Conservation (phyloP, 2,888 invertebrate genomes). For the Priocnemis perturbator region DNA sequence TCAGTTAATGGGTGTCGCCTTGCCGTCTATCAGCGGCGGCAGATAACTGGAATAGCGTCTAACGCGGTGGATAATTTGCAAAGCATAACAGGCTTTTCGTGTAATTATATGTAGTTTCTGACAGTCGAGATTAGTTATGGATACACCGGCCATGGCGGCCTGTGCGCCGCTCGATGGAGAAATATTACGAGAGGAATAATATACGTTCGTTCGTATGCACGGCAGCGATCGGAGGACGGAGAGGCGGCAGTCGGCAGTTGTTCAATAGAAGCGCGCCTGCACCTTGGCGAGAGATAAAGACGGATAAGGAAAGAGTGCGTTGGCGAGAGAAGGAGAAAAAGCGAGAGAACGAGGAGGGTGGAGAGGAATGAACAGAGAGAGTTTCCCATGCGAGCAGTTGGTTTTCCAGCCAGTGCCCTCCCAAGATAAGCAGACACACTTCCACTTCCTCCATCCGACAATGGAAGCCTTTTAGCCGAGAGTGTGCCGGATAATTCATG, state of each 20-base stretch:
- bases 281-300: too few relatives aligned
- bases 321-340: background rate
- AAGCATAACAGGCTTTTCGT: too few relatives aligned
- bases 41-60: too few relatives aligned
- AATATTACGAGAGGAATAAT: background rate
- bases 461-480: constrained; percentile 49
- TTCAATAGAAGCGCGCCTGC: too few relatives aligned
- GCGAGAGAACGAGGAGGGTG: background rate
- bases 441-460: constrained; percentile 50
- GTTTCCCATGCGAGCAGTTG: constrained; percentile 38
- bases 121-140: background rate
- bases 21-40: constrained; percentile 1
- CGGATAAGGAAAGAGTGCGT: background rate
- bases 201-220: too few relatives aligned
- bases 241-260: too few relatives aligned
- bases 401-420: constrained; percentile 33
- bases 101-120: too few relatives aligned
- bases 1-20: background rate
- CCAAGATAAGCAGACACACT: constrained; percentile 40
- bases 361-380: constrained; percentile 1
- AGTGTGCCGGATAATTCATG: constrained; percentile 45
- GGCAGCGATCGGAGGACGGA: too few relatives aligned
- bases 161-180: background rate
- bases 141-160: background rate
- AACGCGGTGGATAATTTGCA: too few relatives aligned